Percentiles rank a stretch among this genome's conserved stretches.
Conservation (phyloP, 2,113 vertebrate genomes). For the Physeter macrocephalus region DNA sequence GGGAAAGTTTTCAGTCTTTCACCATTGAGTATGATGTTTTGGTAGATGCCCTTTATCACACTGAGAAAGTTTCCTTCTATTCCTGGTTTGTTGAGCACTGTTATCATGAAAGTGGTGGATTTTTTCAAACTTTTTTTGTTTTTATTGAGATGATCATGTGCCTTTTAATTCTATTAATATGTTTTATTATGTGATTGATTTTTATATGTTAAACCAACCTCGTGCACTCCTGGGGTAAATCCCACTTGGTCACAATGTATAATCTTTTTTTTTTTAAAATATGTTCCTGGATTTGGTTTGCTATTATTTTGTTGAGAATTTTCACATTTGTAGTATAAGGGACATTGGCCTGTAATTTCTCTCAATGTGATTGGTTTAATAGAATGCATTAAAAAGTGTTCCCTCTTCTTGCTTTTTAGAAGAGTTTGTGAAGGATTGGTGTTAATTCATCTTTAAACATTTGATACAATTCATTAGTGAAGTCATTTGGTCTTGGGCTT, state of each 20-base stretch:
- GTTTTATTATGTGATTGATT: background rate
- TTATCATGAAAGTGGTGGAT: background rate
- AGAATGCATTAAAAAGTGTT: background rate
- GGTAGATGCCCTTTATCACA: background rate
- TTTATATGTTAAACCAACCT: background rate
- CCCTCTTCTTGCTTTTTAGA: background rate
- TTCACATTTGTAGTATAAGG: background rate
- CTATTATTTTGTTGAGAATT: constrained; percentile 5
- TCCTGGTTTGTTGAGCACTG: background rate
- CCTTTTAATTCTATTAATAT: background rate
- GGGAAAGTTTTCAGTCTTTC: background rate
- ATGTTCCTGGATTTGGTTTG: background rate
- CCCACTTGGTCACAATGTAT: background rate
- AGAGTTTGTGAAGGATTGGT: background rate
- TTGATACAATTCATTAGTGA: background rate
- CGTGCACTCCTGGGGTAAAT: background rate
- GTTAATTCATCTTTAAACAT: background rate
- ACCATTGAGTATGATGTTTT: background rate
- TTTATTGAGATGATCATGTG: background rate
- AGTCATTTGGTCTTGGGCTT: background rate
- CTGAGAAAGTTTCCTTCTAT: background rate
- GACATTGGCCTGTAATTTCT: background rate
- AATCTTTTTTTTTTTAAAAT: background rate
- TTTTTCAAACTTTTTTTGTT: background rate
- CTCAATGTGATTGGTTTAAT: background rate